These are phyloP conservation scores for Mesembrinibis cayennensis DNA, from an alignment of 2,113 vertebrate species.

Conservation along the genomic window DNA sequence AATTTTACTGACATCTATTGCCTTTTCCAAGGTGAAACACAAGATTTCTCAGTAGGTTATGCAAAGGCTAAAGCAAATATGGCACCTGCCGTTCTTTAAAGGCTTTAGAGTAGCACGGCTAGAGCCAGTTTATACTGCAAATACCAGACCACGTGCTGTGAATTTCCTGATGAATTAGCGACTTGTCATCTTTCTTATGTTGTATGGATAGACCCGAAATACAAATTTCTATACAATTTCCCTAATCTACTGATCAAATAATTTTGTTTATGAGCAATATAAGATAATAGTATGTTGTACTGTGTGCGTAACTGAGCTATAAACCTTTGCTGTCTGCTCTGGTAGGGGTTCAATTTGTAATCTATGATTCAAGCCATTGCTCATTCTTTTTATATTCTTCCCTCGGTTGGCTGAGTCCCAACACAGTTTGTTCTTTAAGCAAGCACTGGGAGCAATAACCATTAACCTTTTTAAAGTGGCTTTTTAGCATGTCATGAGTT, in stretches of 20 bases:
- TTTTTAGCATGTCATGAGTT: constrained; percentile 55
- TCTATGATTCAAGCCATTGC: constrained; percentile 7
- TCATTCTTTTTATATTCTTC: constrained; percentile 29
- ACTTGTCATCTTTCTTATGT: not conserved
- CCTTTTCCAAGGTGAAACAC: not conserved
- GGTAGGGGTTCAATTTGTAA: not conserved
- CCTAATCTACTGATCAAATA: not conserved
- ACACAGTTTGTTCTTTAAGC: constrained; percentile 18
- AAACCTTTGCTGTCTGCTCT: constrained; percentile 20
- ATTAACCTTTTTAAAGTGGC: constrained; percentile 58
- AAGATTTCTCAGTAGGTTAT: not conserved
- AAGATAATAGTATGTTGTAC: not conserved
- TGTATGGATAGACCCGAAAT: not conserved
- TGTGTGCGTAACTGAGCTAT: not conserved
- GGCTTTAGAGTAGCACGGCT: not conserved
- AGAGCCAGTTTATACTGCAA: not conserved
- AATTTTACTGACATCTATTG: not conserved
- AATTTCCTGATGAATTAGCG: not conserved
- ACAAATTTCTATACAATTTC: not conserved
- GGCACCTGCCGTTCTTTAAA: not conserved
- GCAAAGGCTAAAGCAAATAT: not conserved
- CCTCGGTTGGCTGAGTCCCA: not conserved
- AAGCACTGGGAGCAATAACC: constrained; percentile 33
- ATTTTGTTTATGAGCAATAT: not conserved
- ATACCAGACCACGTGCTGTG: not conserved